Percentiles rank a stretch among this genome's conserved stretches.
phyloP scores from a whole-genome alignment of 2,797 vertebrate genomes.

The Neosilurus mollespiculum region DNA sequence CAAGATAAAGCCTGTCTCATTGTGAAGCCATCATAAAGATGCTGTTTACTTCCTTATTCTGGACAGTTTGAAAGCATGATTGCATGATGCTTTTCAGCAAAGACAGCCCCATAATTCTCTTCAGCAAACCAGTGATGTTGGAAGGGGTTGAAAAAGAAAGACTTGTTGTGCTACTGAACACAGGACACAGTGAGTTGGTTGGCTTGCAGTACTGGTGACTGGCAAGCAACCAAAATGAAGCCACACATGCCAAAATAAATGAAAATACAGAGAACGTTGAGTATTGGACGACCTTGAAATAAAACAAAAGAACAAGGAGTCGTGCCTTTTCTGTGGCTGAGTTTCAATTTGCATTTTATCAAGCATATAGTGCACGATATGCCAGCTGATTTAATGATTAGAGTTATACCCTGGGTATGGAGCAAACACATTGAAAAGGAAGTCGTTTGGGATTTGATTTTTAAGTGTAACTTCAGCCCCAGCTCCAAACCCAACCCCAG shows the following conservation, averaged over 20 bases:
- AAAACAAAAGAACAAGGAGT: background rate
- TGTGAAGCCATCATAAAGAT: background rate
- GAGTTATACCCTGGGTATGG: background rate
- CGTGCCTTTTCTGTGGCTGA: background rate
- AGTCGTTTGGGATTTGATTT: background rate
- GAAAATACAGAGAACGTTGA: background rate
- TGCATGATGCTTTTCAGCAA: background rate
- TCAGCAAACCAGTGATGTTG: background rate
- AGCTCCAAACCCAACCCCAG: too few relatives aligned
- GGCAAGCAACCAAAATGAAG: background rate
- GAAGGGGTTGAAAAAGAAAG: background rate
- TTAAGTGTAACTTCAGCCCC: too few relatives aligned
- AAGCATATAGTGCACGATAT: background rate
- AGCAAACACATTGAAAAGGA: background rate
- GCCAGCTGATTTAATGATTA: background rate
- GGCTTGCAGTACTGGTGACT: background rate
- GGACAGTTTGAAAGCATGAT: slow-evolving; percentile 3
- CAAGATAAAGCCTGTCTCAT: background rate
- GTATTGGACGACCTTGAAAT: background rate
- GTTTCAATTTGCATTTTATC: background rate
- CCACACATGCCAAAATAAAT: background rate
- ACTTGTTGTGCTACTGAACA: background rate
- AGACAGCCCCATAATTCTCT: background rate
- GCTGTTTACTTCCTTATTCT: background rate
- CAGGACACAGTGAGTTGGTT: background rate